Percentiles rank a stretch among this genome's conserved stretches.
These are phyloP conservation scores for Scolopax bukidnonensis DNA, from an alignment of 2,797 vertebrate genomes.

Conservation along the genomic window DNA sequence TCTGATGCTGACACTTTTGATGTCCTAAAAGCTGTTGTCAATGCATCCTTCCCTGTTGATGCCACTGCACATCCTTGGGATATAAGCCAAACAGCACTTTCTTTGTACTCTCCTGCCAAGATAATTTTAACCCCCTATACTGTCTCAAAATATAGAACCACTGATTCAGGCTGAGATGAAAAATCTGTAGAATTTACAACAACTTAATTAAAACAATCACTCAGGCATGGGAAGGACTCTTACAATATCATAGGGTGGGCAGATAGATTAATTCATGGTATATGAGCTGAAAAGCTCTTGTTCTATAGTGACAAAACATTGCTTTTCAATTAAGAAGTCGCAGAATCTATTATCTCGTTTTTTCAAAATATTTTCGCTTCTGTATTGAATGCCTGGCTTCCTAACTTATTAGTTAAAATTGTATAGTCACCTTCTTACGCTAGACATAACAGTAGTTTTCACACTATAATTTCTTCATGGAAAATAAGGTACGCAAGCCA, in stretches of 20 bases:
- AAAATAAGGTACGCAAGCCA: not conserved
- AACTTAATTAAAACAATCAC: not conserved
- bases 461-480: not conserved
- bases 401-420: not conserved
- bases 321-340: not conserved
- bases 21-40: constrained; percentile 15
- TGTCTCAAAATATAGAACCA: not conserved
- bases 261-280: not conserved
- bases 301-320: not conserved
- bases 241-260: not conserved
- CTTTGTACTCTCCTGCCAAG: not conserved
- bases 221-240: not conserved
- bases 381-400: not conserved
- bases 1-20: constrained; percentile 16
- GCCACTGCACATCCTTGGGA: not conserved
- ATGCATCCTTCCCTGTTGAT: not conserved
- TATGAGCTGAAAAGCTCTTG: constrained; percentile 1
- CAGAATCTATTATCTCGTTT: not conserved
- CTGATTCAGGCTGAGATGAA: not conserved
- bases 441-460: not conserved
- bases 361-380: not conserved
- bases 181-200: not conserved
- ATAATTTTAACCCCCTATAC: not conserved
- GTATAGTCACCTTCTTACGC: not conserved
- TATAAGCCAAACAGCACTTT: not conserved